These are phyloP conservation scores for Nasonovia ribisnigri DNA, from an alignment of 2,888 invertebrate genomes.

Conservation along the genomic window DNA sequence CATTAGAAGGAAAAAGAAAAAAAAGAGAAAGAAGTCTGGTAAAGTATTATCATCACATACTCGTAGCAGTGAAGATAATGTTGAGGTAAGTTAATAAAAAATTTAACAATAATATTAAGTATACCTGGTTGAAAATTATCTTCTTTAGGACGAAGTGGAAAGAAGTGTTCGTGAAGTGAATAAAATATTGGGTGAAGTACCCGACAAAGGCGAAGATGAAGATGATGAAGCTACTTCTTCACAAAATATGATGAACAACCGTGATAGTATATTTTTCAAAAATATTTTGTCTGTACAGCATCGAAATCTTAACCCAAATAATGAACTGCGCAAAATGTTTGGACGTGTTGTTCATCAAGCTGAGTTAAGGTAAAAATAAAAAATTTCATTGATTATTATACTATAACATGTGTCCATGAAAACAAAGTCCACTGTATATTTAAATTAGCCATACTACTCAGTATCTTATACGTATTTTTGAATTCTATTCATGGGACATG, in stretches of 20 bases:
- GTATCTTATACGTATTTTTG: no score
- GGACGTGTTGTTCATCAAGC: constrained; percentile 83
- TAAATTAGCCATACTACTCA: no score
- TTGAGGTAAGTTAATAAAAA: constrained; percentile 72
- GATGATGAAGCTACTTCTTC: constrained; percentile 66
- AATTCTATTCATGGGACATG: no score
- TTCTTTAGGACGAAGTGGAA: constrained; percentile 77
- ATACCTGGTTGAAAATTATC: background rate
- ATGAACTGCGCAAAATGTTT: constrained; percentile 85
- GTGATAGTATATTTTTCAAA: constrained; percentile 41
- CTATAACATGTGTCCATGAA: no score
- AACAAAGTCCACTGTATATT: no score
- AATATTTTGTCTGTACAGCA: constrained; percentile 76
- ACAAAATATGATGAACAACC: constrained; percentile 1
- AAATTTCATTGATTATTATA: background rate
- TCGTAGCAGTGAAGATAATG: constrained; percentile 77
- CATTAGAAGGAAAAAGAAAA: constrained; percentile 76
- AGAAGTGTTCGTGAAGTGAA: constrained; percentile 78
- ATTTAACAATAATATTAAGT: background rate
- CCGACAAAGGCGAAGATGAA: constrained; percentile 69
- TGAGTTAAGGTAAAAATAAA: constrained; percentile 60
- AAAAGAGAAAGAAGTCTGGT: constrained; percentile 74
- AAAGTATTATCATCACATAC: constrained; percentile 68
- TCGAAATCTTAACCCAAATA: constrained; percentile 82
- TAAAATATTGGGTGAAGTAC: constrained; percentile 76